Evolutionary conservation across 2,888 invertebrate genomes (phyloP), one percentile per base, ranked within the genome.

Genomic region (Eucera pruinosa): DNA sequence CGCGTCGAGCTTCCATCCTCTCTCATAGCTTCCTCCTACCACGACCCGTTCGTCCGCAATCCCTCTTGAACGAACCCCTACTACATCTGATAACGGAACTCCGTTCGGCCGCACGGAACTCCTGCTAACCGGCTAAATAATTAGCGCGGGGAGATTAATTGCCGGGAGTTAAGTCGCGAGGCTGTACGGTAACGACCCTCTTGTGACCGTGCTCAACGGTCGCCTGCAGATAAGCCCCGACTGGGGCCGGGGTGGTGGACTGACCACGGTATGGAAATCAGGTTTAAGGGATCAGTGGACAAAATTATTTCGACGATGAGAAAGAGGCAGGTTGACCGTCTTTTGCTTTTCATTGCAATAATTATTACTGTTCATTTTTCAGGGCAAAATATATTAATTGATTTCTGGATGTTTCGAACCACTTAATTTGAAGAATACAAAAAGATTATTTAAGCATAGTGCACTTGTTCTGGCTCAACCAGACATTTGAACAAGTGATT

Each of bases 121-220:
- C 82, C 80, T 78, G 79, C 74, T 87, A 86, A 88, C 90, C 87
- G 86, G 86, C 87, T 88, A 90, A 90, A 91, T 91, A 90, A 91
- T 91, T 91, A 91, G 89, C 87, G 85, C 73, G 79, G 85, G 84
- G 87, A 90, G 89, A 90, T 90, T 90, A 89, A 90, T 90, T 87
- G 88, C 84, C 80, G 83, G 84, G 88, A 89, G 89, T 88, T 88
- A 85, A 86, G 86, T 87, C 64, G 75, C 75, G 52, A 61, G 70
- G 47, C 61, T 67, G 52, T 9, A 52, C 68, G 78, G 64, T 83
- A 83, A 83, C 72, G 81, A 84, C 45, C 64, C 81, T 52, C 60
- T 36, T 52, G 78, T 67, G 78, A 69, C 66, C 74, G 55, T 45
- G 58, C 67, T 50, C 13, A 15, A 52, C 15, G n/a, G 15, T 20